phyloP scores from a whole-genome alignment of 1,140 invertebrate species.

The Macrosteles quadrilineatus region DNA sequence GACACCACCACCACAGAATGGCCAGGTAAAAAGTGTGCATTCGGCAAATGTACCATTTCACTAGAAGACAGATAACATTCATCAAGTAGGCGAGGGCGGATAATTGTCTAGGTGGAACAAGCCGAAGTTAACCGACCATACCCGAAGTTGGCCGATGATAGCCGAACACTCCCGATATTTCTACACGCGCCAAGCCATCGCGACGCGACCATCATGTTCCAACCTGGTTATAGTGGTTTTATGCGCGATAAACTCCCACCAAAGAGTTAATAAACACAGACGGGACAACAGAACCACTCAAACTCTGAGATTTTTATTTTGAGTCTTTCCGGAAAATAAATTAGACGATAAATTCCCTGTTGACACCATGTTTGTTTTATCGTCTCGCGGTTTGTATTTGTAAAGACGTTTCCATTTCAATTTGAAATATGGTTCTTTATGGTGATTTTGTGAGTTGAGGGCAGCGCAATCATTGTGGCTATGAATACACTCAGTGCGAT shows the following conservation, averaged over 20 bases:
- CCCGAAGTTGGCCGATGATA: neutral
- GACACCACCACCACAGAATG: no score
- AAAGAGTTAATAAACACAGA: neutral
- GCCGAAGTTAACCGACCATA: neutral
- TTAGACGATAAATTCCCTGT: no score
- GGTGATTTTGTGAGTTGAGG: no score
- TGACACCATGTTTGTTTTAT: no score
- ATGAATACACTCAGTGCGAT: no score
- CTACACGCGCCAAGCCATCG: neutral
- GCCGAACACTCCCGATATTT: no score
- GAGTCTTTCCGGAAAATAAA: no score
- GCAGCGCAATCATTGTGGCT: no score
- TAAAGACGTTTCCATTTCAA: no score
- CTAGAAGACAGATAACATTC: constrained; percentile 2
- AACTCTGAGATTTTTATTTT: neutral
- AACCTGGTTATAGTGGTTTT: neutral
- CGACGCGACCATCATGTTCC: neutral
- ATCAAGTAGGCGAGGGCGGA: neutral
- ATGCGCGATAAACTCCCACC: constrained; percentile 5
- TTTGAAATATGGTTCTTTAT: no score
- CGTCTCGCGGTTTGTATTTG: no score
- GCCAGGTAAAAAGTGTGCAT: no score
- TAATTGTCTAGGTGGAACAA: constrained; percentile 1
- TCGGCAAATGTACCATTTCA: constrained; percentile 4
- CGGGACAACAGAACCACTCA: neutral